Base-by-base conservation (phyloP, 2,113 vertebrate species). In the Typhlomys cinereus region DNA sequence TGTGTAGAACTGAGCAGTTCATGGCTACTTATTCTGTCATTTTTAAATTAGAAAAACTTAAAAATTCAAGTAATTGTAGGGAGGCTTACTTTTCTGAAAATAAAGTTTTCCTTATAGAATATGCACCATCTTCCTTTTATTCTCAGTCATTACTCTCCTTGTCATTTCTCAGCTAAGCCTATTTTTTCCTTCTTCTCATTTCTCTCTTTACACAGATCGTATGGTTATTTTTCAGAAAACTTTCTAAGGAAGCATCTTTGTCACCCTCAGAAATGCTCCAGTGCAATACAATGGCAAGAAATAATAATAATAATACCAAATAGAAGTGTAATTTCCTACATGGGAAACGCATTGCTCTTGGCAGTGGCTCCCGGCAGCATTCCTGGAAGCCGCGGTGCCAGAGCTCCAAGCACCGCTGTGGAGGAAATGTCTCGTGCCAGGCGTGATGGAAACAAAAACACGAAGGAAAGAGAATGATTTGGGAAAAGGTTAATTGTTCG, bases 301-400 rank as follows among this genome's bases (percentile, higher is more conserved):
- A 95, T 94, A 98, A 95, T 97, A 97, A 95, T 94, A 98, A 95
- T 97, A 98, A 97, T 96, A 97, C 97, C 97, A 98, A 97, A 94
- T 39, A 97, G 92, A 92, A 96, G 88, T 90, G 97, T 97, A 95
- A 98, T 97, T 97, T 98, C 97, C 98, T 97, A 96, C 25, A 95
- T 96, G 93, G 84, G 97, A 98, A 98, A 97, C 96, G 94, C 97
- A 93, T 97, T 97, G 97, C 91, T 97, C 90, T 97, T 21, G 50
- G 97, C 94, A 97, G 95, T 90, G 97, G 96, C 78, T 95, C 84
- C 95, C 96, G 96, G 96, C 29, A 97, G 95, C 95, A 96, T 97
- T 97, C 96, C 97, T 97, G 97, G 97, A 98, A 97, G 97, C 93
- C 93, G 8, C 87, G 95, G 92, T 96, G 91, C 94, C 94, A 97